Conservation (phyloP, 2,113 vertebrate genomes). For the Tor tambroides region DNA sequence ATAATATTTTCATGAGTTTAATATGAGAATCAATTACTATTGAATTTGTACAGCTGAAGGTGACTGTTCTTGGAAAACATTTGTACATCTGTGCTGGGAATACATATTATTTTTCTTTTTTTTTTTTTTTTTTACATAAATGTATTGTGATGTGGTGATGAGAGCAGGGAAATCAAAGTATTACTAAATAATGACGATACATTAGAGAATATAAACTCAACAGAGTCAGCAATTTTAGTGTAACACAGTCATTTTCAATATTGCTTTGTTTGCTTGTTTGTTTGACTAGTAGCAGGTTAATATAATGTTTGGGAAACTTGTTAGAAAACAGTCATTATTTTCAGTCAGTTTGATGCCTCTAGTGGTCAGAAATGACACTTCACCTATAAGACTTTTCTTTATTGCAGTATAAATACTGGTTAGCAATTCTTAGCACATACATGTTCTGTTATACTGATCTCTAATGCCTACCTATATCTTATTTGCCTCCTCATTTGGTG, state of each 20-base stretch:
- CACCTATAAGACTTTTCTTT: background rate
- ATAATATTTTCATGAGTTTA: background rate
- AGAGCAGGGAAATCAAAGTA: background rate
- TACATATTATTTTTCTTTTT: too few relatives aligned
- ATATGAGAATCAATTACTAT: constrained; percentile 5
- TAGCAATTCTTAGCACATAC: background rate
- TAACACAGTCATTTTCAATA: background rate
- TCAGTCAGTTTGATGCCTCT: background rate
- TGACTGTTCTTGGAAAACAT: background rate
- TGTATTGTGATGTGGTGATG: background rate
- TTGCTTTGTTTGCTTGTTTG: background rate
- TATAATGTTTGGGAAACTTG: background rate
- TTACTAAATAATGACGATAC: background rate
- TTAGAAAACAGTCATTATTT: too few relatives aligned
- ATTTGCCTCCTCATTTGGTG: background rate
- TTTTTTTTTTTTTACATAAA: too few relatives aligned
- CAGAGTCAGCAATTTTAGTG: background rate
- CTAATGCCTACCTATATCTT: background rate
- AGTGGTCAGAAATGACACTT: background rate
- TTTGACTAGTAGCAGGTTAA: background rate
- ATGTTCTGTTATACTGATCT: background rate
- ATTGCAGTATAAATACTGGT: background rate
- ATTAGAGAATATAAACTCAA: background rate
- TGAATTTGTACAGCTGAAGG: background rate
- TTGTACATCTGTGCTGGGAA: background rate